phyloP scores from a whole-genome alignment of 2,888 invertebrate genomes.

The Caenorhabditis sp. region DNA sequence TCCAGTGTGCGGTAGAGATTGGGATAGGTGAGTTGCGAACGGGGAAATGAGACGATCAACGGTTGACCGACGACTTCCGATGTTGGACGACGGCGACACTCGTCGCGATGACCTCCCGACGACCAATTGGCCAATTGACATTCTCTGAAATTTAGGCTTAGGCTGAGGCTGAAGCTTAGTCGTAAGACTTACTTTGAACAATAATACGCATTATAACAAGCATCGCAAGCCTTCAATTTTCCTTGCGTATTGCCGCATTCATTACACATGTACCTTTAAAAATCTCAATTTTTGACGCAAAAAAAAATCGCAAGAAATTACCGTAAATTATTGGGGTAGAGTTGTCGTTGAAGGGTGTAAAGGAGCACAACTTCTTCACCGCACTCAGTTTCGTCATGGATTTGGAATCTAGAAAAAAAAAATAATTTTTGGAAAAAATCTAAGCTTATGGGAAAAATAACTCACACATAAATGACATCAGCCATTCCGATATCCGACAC shows the following conservation, averaged over 20 bases:
- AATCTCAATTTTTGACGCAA: background rate
- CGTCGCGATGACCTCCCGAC: constrained; percentile 55
- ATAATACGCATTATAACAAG: constrained; percentile 73
- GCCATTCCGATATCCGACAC: constrained; percentile 59
- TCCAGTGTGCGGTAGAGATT: constrained; percentile 72
- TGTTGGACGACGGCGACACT: constrained; percentile 40
- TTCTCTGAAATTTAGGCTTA: constrained; percentile 66
- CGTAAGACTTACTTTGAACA: constrained; percentile 72
- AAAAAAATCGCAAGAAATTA: background rate
- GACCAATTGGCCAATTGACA: constrained; percentile 73
- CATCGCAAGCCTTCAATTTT: constrained; percentile 70
- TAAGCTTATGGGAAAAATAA: constrained; percentile 14
- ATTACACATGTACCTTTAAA: constrained; percentile 42
- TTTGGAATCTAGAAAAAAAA: constrained; percentile 69
- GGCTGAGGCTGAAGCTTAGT: too few relatives aligned
- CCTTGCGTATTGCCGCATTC: constrained; percentile 65
- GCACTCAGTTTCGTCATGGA: constrained; percentile 70
- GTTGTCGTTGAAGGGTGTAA: constrained; percentile 70
- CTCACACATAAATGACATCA: constrained; percentile 71
- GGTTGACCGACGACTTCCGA: constrained; percentile 72
- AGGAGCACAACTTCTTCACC: constrained; percentile 72
- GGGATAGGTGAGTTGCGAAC: constrained; percentile 72
- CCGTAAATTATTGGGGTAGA: constrained; percentile 44
- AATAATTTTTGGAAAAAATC: background rate
- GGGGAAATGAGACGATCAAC: constrained; percentile 73